phyloP scores from a whole-genome alignment of 1,140 invertebrate genomes.

The Mactra quadrangularis region DNA sequence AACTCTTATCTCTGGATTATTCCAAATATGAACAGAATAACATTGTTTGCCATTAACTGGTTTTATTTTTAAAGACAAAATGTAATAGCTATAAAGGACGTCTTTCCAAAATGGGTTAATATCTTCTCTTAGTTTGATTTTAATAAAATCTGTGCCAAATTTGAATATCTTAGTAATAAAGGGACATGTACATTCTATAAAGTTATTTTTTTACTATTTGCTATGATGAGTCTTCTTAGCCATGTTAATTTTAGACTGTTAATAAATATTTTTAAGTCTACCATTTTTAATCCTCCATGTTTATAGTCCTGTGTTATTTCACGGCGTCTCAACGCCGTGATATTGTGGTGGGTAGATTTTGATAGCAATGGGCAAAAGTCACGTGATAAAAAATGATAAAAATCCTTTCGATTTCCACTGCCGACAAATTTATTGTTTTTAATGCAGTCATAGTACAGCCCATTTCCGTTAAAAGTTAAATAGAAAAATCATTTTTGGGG shows the following conservation, averaged over 20 bases:
- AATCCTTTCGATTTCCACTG: no score
- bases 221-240: background rate
- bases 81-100: slow-evolving; percentile 8
- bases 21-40: slow-evolving; percentile 16
- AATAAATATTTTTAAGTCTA: background rate
- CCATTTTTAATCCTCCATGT: no score
- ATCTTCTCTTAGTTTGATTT: background rate
- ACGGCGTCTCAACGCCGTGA: no score
- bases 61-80: background rate
- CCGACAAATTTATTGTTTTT: no score
- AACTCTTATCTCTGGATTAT: slow-evolving; percentile 8
- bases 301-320: no score
- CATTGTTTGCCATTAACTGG: slow-evolving; percentile 6
- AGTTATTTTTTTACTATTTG: background rate
- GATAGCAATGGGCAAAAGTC: no score
- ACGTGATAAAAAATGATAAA: no score
- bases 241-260: slow-evolving; percentile 4
- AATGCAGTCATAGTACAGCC: no score
- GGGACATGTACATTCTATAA: background rate
- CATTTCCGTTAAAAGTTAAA: no score
- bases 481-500: no score
- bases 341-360: no score
- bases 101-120: slow-evolving; percentile 4
- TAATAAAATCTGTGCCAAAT: background rate
- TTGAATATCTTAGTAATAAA: background rate